Evolutionary conservation across 2,888 invertebrate species (phyloP), one percentile per base, ranked within the genome.

Genomic region (Chironomus tentans): DNA sequence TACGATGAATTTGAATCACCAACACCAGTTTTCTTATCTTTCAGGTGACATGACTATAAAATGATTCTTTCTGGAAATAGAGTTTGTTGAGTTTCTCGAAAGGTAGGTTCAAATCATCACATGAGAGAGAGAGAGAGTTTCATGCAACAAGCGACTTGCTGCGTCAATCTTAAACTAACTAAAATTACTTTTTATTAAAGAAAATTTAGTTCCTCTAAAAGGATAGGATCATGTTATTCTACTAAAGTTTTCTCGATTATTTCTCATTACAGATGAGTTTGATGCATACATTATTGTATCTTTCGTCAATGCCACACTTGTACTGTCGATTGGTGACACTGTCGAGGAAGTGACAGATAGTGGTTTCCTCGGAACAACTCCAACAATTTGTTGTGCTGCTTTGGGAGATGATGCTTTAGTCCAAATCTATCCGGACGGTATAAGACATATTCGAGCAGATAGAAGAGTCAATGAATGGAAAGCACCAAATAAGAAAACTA

Each of bases 331-430:
- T 83, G 99, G 99, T 79, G 99, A 99, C 85, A 99, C 98, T 13
- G 99, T 99, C n/a, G 99, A 99, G 85, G 99, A 99, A 91, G 99
- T 99, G 24, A 97, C 98, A 0, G 99, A 99, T 85, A 98, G 98
- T 78, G 99, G 99, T 68, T 99, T 99, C 84, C 87, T 99, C 81
- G 98, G 98, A 77, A 99, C 98, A 0, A 98, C 98, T 0, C 98
- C 98, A 0, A 99, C 99, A 0, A 86, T 99, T n/a, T 94, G 96
- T 78, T 99, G 99, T 85, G 96, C 97, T 10, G 95, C 98, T 48
- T 88, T 99, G 38, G 98, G 98, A 76, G 98, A 95, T 81, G 98
- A 99, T 85, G 97, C 98, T 0, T 86, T 99, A 24, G 97, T 99
- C 1, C 99, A 99, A 88, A 97, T 98, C 13, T 99, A 99, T 84